A percentile compares a stretch with the other conserved stretches of the same genome.
Evolutionary conservation across 2,888 invertebrate genomes (phyloP).

Genomic region (Acanthococcus lagerstroemiae): DNA sequence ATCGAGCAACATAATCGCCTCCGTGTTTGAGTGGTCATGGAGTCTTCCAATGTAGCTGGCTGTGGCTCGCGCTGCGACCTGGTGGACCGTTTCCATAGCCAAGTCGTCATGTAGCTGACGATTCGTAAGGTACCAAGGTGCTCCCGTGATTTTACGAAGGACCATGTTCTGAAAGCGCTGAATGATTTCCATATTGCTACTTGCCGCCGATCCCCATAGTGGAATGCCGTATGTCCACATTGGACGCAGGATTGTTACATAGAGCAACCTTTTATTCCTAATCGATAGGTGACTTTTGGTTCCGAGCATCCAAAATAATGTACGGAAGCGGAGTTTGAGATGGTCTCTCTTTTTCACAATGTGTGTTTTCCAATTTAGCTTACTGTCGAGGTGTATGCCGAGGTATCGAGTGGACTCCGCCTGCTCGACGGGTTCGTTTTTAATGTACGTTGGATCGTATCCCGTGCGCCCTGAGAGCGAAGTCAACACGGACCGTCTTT

Average conservation of each 20-base stretch:
- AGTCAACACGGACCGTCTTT: not conserved
- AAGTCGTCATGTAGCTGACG: not conserved
- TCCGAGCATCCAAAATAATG: too few relatives aligned
- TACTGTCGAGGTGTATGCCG: not conserved
- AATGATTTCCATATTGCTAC: constrained; percentile 1
- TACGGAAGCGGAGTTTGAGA: too few relatives aligned
- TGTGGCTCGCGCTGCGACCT: not conserved
- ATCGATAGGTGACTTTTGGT: not conserved
- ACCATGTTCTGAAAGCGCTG: constrained; percentile 18
- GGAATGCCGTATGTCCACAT: constrained; percentile 15
- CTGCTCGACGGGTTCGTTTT: not conserved
- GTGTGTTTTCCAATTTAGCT: not conserved
- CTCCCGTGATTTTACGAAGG: not conserved
- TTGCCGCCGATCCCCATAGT: constrained; percentile 8
- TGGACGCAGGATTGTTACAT: constrained; percentile 7
- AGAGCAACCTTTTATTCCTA: constrained; percentile 11
- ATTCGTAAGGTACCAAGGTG: constrained; percentile 17
- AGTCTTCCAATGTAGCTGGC: not conserved
- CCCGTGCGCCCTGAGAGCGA: not conserved
- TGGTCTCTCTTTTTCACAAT: too few relatives aligned
- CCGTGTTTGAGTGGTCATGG: not conserved
- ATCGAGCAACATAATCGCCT: not conserved
- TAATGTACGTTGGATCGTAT: not conserved
- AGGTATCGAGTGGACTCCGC: not conserved
- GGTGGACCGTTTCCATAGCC: too few relatives aligned